phyloP scores from a whole-genome alignment of 2,113 vertebrate species.

The Tauraco erythrolophus region DNA sequence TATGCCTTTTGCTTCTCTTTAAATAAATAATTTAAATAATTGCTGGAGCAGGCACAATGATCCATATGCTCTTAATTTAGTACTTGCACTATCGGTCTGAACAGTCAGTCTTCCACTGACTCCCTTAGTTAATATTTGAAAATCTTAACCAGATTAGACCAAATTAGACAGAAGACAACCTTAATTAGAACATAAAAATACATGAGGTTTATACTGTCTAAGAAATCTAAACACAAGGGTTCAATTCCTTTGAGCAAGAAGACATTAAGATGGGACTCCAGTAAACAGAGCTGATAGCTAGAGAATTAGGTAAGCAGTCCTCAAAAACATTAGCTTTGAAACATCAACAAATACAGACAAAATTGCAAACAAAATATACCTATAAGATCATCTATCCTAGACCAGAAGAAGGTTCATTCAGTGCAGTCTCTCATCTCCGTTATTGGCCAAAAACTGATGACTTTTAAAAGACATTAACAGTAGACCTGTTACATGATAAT shows the following conservation, averaged over 20 bases:
- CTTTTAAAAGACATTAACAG: neutral
- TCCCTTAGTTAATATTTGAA: neutral
- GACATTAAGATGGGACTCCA: neutral
- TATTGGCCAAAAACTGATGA: neutral
- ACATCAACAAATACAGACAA: neutral
- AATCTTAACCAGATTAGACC: neutral
- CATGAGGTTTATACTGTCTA: neutral
- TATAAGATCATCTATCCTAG: neutral
- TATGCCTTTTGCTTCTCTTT: neutral
- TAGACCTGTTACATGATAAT: neutral
- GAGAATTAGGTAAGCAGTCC: neutral
- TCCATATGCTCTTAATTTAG: neutral
- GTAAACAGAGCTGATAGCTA: neutral
- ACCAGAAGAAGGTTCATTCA: neutral
- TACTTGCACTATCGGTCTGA: neutral
- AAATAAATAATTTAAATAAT: neutral
- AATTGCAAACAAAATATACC: neutral
- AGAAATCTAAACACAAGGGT: neutral
- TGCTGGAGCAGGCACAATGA: neutral
- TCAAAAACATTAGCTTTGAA: neutral
- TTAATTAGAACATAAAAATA: neutral
- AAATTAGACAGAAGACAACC: neutral
- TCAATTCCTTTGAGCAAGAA: neutral
- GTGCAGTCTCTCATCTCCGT: neutral
- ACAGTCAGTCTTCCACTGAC: neutral